phyloP scores from a whole-genome alignment of 2,113 vertebrate genomes.

The Corythaixoides concolor region DNA sequence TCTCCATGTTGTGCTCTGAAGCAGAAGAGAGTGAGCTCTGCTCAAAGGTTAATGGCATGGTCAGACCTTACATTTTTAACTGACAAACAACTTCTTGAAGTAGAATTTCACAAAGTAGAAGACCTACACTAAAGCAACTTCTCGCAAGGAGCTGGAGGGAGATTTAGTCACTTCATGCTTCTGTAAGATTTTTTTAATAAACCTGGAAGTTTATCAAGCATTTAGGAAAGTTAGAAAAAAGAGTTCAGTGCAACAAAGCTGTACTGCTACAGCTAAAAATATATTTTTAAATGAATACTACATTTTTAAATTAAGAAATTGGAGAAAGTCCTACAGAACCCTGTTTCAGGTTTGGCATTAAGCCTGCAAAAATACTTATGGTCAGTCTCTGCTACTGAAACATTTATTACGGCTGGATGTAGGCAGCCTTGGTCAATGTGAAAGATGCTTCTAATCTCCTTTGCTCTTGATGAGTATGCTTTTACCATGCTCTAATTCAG shows the following conservation, averaged over 20 bases:
- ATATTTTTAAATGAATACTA: conserved; percentile 43
- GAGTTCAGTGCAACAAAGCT: neutral
- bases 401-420: conserved; percentile 35
- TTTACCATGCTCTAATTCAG: conserved; percentile 55
- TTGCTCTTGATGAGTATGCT: conserved; percentile 36
- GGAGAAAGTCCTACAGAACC: conserved; percentile 41
- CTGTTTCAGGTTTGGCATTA: conserved; percentile 53
- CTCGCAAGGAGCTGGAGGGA: neutral
- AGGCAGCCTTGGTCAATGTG: conserved; percentile 18
- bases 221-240: conserved; percentile 30
- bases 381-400: conserved; percentile 64
- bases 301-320: conserved; percentile 71
- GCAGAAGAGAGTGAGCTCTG: neutral
- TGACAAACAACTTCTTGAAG: neutral
- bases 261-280: conserved; percentile 54
- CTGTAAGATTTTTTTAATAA: conserved; percentile 62
- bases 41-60: neutral
- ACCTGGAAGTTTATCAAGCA: conserved; percentile 55
- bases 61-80: neutral
- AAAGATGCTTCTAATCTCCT: conserved; percentile 49
- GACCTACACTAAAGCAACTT: neutral
- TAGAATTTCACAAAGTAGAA: neutral
- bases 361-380: conserved; percentile 63
- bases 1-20: neutral
- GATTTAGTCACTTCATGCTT: conserved; percentile 46